Conservation (phyloP, 2,888 invertebrate species). For the Smittia sp. region DNA sequence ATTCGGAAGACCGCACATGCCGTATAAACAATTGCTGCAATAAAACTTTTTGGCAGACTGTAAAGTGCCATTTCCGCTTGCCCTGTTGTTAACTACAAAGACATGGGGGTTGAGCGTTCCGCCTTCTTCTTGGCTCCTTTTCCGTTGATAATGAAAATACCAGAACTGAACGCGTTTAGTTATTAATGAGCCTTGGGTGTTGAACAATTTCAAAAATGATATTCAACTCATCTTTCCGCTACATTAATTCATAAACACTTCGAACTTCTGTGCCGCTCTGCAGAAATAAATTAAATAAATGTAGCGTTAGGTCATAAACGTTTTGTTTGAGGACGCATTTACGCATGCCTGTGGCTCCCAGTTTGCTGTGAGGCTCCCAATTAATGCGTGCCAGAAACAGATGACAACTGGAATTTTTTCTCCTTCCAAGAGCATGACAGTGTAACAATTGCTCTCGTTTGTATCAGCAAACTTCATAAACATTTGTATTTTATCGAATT, state of each 20-base stretch:
- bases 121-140: no score
- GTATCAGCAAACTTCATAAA: constrained; percentile 1
- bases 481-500: background rate
- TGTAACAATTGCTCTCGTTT: background rate
- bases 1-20: constrained; percentile 16
- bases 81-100: background rate
- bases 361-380: background rate
- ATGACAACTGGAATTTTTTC: background rate
- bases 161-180: no score
- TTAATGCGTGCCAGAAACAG: constrained; percentile 13
- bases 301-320: background rate
- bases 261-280: background rate
- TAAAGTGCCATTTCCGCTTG: background rate
- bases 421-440: no score
- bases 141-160: no score
- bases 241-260: background rate
- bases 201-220: background rate
- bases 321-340: background rate
- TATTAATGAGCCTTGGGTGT: no score
- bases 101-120: background rate
- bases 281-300: background rate
- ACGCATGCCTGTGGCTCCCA: background rate
- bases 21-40: background rate
- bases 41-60: constrained; percentile 13
- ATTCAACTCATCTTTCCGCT: background rate